Base-by-base conservation (phyloP, 2,113 vertebrate genomes). In the Corvus cornix region DNA sequence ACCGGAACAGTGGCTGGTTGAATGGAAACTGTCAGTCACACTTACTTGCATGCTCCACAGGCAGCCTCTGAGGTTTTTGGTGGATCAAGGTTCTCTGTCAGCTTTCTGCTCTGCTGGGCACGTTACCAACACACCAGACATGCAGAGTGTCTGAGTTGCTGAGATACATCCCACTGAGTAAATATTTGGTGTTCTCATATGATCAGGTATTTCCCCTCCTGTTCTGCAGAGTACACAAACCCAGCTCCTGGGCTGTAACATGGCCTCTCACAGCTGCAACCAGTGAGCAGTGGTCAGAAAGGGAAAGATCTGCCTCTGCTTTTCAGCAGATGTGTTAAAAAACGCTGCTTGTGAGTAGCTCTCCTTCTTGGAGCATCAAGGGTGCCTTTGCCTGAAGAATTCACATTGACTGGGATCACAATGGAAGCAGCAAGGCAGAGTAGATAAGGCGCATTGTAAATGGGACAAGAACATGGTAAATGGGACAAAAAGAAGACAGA, bases 111-210 rank as follows among this genome's bases (percentile, higher is more conserved):
- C 58, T 81, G 26, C 21, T 43, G 69, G 53, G 62, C 33, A 39
- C 0, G 2, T 94, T 92, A 87, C 84, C 73, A 92, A 80, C 6
- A 74, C 62, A 91, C 39, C 39, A 41, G 39, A 41, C 58, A 90
- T 1, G 13, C 51, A 69, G 67, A 88, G 49, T 11, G 19, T 79
- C 77, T 70, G 72, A 43, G 96, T 96, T 96, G 95, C 96, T 93
- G 59, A 77, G 96, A 60, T 75, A 95, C 95, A 37, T 41, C 46
- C 37, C 27, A 37, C 44, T 64, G 70, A 89, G 89, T 62, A 96
- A 97, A 97, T 55, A 91, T 11, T 37, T 31, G 27, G 13, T 4
- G 0, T 41, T 90, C 51, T 75, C 28, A 30, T 46, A 35, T 2
- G 10, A 75, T 53, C 43, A 73, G 55, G 33, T 74, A 43, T 59